phyloP scores from a whole-genome alignment of 2,888 invertebrate species.

The Xestia sexstrigata region DNA sequence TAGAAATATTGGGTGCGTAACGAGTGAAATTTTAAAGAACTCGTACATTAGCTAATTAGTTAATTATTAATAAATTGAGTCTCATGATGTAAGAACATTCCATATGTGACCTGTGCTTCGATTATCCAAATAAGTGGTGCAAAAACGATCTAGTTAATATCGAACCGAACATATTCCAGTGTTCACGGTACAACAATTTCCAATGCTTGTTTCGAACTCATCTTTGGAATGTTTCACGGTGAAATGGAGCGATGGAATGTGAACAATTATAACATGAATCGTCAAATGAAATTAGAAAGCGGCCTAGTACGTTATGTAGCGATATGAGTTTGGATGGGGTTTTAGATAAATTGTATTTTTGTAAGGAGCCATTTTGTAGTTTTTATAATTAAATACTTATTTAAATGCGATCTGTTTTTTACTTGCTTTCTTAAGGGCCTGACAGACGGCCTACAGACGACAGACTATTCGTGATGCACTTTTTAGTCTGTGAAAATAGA shows the following conservation, averaged over 20 bases:
- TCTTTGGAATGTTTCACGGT: constrained; percentile 55
- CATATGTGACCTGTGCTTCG: constrained; percentile 22
- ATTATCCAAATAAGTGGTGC: constrained; percentile 39
- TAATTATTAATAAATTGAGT: constrained; percentile 23
- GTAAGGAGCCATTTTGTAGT: constrained; percentile 63
- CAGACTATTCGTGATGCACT: no score
- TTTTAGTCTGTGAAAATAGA: no score
- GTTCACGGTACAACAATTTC: constrained; percentile 30
- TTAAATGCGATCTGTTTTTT: constrained; percentile 42
- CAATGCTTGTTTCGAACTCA: constrained; percentile 35
- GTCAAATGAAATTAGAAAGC: constrained; percentile 67
- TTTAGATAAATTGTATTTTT: constrained; percentile 41
- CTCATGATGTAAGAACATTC: constrained; percentile 37
- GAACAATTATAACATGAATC: constrained; percentile 57
- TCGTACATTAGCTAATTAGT: constrained; percentile 32
- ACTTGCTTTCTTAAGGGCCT: not conserved
- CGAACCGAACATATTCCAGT: not conserved
- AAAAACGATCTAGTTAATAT: constrained; percentile 28
- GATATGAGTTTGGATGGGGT: constrained; percentile 26
- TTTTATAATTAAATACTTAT: constrained; percentile 62
- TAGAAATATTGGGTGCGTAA: constrained; percentile 49
- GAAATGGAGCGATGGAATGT: constrained; percentile 68
- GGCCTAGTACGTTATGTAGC: constrained; percentile 68
- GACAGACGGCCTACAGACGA: no score
- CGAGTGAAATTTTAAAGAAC: constrained; percentile 34